Base-by-base conservation (phyloP, 2,797 vertebrate species). In the Sebastolobus alascanus region DNA sequence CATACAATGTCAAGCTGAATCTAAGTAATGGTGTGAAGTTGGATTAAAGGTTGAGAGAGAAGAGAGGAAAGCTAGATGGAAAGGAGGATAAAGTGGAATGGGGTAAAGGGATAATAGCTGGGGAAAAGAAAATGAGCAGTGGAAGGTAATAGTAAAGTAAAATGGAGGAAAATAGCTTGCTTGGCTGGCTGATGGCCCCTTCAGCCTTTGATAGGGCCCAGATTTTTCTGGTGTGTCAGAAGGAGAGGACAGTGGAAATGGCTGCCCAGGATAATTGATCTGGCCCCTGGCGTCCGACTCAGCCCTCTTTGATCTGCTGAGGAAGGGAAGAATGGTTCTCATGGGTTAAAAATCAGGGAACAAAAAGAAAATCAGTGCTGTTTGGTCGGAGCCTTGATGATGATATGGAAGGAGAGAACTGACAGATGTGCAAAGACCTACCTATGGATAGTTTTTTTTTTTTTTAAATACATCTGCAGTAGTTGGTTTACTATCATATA, bases 201-300 rank as follows among this genome's bases (percentile, higher is more conserved):
- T 79, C 76, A 75, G 87, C 81, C 86, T 85, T 88, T 92, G 91
- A 93, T 91, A 90, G 91, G 79, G 87, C 84, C 84, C 92, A 88
- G 89, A 90, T 93, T 92, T 89, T 80, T 88, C 83, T 90, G 79
- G 75, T 78, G 72, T 91, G 90, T 90, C 90, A 87, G 87, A 88
- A 61, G 75, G 80, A 89, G 80, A 89, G 84, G 93, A 94, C 92
- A 90, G 87, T 94, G 92, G 86, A 92, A 94, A 93, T 86, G 87
- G 86, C 84, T 82, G 75, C 74, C 72, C 61, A 55, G 90, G 92
- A 94, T 96, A 95, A 95, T 94, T 90, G 93, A 94, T 94, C 91
- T 93, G 89, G 92, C 92, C 94, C 81, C 89, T 90, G 89, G 90
- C 89, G 59, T 90, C 89, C 67, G 38, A 88, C 85, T 87, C 76